A percentile compares a stretch with the other conserved stretches of the same genome.
These are phyloP conservation scores for Anthrax anthrax DNA, from an alignment of 2,888 invertebrate genomes.

Conservation along the genomic window DNA sequence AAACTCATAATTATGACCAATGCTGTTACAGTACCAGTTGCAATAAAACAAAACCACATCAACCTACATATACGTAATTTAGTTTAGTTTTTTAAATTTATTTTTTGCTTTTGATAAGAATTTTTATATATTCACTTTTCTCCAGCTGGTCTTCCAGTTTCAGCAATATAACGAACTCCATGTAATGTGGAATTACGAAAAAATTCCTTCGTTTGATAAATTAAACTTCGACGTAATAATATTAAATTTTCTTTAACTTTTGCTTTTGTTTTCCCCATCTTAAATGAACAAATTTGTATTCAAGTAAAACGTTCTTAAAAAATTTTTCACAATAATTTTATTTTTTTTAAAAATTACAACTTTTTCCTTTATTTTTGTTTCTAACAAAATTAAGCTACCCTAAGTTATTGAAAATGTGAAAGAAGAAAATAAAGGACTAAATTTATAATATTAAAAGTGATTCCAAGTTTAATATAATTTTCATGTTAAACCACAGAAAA, in stretches of 20 bases:
- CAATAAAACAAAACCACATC: slow-evolving; percentile 66
- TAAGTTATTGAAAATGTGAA: too few species aligned
- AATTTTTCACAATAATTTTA: not conserved
- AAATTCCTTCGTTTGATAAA: slow-evolving; percentile 57
- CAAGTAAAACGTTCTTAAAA: not conserved
- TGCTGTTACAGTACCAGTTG: slow-evolving; percentile 53
- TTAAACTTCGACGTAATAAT: slow-evolving; percentile 44
- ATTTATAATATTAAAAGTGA: too few species aligned
- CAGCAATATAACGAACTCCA: slow-evolving; percentile 65
- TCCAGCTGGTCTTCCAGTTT: slow-evolving; percentile 55
- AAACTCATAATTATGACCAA: slow-evolving; percentile 60
- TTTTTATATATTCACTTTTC: slow-evolving; percentile 46
- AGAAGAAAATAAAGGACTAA: too few species aligned
- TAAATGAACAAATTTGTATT: slow-evolving; percentile 1
- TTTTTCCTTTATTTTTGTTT: too few species aligned
- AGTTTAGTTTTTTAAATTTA: not conserved
- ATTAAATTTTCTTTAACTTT: slow-evolving; percentile 2
- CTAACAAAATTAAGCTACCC: too few species aligned
- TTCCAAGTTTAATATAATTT: too few species aligned
- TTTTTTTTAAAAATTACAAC: too few species aligned
- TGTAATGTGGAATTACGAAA: slow-evolving; percentile 64
- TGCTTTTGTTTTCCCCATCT: not conserved
- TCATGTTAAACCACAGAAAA: too few species aligned
- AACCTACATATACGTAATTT: slow-evolving; percentile 42
- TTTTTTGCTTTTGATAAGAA: not conserved